phyloP scores from a whole-genome alignment of 2,113 vertebrate species.

The Nipponia nippon region DNA sequence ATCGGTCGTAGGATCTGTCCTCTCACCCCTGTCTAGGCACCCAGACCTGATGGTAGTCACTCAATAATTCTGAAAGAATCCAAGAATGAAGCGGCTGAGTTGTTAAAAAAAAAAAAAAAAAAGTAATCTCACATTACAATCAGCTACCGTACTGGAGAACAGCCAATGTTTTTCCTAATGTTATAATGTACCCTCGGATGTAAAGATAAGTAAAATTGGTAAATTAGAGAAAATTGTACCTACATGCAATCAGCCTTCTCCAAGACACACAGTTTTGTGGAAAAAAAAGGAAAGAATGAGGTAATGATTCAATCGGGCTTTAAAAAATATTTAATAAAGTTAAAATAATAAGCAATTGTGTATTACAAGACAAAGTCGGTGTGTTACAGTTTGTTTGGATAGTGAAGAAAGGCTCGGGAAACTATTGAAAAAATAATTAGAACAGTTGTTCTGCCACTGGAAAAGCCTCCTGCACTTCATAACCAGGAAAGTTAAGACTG shows the following conservation, averaged over 20 bases:
- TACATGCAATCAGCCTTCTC: neutral
- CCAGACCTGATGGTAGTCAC: neutral
- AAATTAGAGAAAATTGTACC: neutral
- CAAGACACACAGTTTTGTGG: neutral
- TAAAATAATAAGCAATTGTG: slow-evolving; percentile 4
- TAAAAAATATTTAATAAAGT: neutral
- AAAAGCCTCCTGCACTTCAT: neutral
- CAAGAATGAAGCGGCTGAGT: neutral
- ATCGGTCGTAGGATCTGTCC: neutral
- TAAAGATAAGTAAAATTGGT: neutral
- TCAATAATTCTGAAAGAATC: neutral
- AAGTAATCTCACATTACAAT: neutral
- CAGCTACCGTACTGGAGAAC: neutral
- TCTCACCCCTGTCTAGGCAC: neutral
- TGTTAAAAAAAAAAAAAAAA: neutral
- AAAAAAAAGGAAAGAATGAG: neutral
- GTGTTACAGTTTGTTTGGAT: neutral
- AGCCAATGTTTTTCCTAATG: neutral
- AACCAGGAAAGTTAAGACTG: neutral
- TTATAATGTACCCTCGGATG: neutral
- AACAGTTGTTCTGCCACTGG: neutral
- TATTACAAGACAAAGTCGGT: neutral
- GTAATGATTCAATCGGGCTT: neutral
- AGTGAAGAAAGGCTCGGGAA: neutral
- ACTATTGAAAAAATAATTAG: neutral